Base-by-base conservation (phyloP, 2,113 vertebrate genomes). In the Rhinolophus ferrumequinum region DNA sequence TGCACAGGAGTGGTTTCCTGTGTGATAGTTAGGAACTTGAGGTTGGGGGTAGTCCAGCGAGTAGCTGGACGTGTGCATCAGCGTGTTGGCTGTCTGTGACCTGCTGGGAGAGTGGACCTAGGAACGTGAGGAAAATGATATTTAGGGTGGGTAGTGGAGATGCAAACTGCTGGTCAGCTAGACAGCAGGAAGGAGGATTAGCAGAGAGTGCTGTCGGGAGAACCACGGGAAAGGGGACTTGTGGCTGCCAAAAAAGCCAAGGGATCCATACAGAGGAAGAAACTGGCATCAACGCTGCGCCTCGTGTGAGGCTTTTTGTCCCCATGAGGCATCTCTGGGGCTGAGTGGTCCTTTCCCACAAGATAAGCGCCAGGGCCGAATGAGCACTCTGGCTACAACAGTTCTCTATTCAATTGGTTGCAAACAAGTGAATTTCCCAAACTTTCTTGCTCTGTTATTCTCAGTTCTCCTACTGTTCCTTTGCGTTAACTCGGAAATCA, bases 391-490 rank as follows among this genome's bases (percentile, higher is more conserved):
- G 19, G 75, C 67, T 38, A 14, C 77, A 44, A 56, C 8, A 2
- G 21, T 18, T 2, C 10, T 79, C 15, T 1, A 0, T 21, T 60
- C 16, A 0, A 0, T 14, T 11, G 19, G 12, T 15, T 76, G 13
- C 10, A 19, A 41, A n/a, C 38, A 18, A 73, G 26, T 0, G 6
- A 0, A 26, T 52, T 44, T 24, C 67, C 69, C 69, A 69, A 2
- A n/a, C 4, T 3, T 18, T 72, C 77, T 77, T 22, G 22, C 84
- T 79, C 0, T 14, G 0, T 72, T 76, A n/a, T 76, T 69, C 62
- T 88, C 35, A 26, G 15, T 4, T 44, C 6, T 77, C 52, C 56
- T 52, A 2, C 0, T 52, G 8, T 58, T 90, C 58, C 66, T 62
- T 75, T 22, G 24, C 28, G 8, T 70, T n/a, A 26, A 44, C 75